Base-by-base conservation (phyloP, 1,140 invertebrate genomes). In the Nymphalis io region DNA sequence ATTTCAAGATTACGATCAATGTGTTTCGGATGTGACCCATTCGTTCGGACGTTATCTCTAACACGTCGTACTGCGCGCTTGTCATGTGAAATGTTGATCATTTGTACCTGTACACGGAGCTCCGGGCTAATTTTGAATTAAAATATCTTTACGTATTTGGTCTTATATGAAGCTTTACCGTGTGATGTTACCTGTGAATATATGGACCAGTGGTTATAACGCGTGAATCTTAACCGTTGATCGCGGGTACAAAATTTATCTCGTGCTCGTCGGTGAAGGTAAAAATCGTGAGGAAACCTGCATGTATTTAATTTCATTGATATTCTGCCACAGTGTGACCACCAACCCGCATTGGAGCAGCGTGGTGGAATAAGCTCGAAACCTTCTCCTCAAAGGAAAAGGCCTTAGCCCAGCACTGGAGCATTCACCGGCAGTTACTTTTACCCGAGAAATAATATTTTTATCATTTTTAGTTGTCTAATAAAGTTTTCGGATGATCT, bases 31-130 rank as follows among this genome's bases (percentile, higher is more conserved):
- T 79, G 79, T 75, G 77, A 76, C 72, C 76, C 79, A 85, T 87
- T 87, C 82, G 76, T 83, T 83, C 74, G 76, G 83, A 84, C 82
- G 78, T 84, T 87, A 85, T 87, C 84, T 78, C 71, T 48, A 64
- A 69, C 75, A 78, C 70, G 76, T 73, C 73, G 72, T 61, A 66
- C 72, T 65, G 69, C 60, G 69, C 73, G 73, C 75, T 71, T 80
- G 78, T 74, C 73, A 68, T 61, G 58, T 60, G 70, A 66, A 78
- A 72, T 70, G 73, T 70, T 65, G 69, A 72, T 75, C 66, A 71
- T 71, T 71, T 71, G 58, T 51, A 51, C 15, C 44, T 46, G 44
- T 70, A 70, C 62, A 33, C 39, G 53, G 13, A 33, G 51, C 59
- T 27, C 23, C 60, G 46, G 69, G 46, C 59, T 71, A 60, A 71